These are phyloP conservation scores for Fringilla coelebs DNA, from an alignment of 2,797 vertebrate species.

Conservation along the genomic window DNA sequence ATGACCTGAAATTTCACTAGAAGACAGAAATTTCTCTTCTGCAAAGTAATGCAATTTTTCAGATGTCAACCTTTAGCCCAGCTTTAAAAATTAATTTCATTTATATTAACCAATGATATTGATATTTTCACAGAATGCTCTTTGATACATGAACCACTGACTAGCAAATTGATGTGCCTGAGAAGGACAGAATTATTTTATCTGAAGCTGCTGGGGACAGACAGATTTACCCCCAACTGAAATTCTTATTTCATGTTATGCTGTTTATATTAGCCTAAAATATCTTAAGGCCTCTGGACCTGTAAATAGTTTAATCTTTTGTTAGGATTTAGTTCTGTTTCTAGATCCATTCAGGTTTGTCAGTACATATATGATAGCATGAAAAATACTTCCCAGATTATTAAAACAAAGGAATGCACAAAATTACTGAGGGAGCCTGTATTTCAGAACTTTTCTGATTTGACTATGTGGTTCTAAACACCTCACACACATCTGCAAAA, in stretches of 20 bases:
- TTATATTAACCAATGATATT: conserved; percentile 87
- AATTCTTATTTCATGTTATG: conserved; percentile 76
- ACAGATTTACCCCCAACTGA: conserved; percentile 75
- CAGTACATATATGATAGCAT: neutral
- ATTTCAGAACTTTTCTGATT: neutral
- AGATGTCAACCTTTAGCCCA: conserved; percentile 86
- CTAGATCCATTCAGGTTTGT: conserved; percentile 32
- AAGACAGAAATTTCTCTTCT: conserved; percentile 88
- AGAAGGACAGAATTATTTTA: conserved; percentile 77
- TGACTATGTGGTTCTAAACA: neutral
- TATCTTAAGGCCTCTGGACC: conserved; percentile 65
- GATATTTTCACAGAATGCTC: conserved; percentile 82
- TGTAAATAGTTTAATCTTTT: conserved; percentile 73
- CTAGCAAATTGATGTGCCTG: conserved; percentile 77
- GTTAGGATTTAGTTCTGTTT: conserved; percentile 50
- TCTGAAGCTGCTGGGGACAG: conserved; percentile 73
- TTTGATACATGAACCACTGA: conserved; percentile 82
- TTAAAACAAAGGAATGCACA: neutral
- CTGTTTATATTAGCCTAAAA: conserved; percentile 75
- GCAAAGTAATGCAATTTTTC: conserved; percentile 88
- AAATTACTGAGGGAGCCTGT: neutral
- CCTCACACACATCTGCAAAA: neutral
- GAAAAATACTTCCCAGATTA: neutral
- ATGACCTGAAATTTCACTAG: conserved; percentile 87
- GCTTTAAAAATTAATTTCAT: conserved; percentile 87